Base-by-base conservation (phyloP, 2,113 vertebrate species). In the Sinocyclocheilus anshuiensis region DNA sequence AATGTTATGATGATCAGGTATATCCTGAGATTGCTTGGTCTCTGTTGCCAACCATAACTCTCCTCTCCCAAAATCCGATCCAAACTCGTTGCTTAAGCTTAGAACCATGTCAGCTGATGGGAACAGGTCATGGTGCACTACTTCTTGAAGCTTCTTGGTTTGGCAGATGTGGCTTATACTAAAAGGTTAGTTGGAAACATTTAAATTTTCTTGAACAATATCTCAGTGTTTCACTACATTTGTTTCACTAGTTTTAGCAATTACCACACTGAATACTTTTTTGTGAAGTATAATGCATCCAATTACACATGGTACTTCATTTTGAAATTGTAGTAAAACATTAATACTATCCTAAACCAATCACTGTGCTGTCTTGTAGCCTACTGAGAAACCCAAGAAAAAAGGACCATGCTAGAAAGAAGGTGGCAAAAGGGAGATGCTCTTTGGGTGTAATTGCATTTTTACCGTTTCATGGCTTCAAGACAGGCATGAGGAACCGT, bases 81-180 rank as follows among this genome's bases (percentile, higher is more conserved):
- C 95, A 12, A 94, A 96, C 83, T 93, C 79, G 0, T 86, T 91
- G 26, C 88, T 95, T 90, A 97, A 57, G 80, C 88, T 90, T 33
- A 89, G 91, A 86, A 97, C 79, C 97, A 96, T 96, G 88, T 94
- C 90, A 0, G 94, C 91, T 8, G 96, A 93, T 4, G 96, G 97
- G 89, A 98, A 93, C 90, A 97, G 92, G 89, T 92, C 87, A 20
- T 88, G 82, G 0, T 85, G 88, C 42, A 95, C 57, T 13, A 93
- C 93, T 3, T 96, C 94, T 84, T 88, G 91, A 84, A 97, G 81
- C 33, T 50, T 93, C 84, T 84, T 92, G 29, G 88, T 90, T 20
- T 86, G 78, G 86, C 94, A 92, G 57, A 97, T 91, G 82, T 85
- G 91, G 48, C 89, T 90, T 75, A 97, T 89, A 89, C 96, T 97